These are phyloP conservation scores for Pseudonaja textilis DNA, from an alignment of 2,113 vertebrate genomes.

Conservation along the genomic window DNA sequence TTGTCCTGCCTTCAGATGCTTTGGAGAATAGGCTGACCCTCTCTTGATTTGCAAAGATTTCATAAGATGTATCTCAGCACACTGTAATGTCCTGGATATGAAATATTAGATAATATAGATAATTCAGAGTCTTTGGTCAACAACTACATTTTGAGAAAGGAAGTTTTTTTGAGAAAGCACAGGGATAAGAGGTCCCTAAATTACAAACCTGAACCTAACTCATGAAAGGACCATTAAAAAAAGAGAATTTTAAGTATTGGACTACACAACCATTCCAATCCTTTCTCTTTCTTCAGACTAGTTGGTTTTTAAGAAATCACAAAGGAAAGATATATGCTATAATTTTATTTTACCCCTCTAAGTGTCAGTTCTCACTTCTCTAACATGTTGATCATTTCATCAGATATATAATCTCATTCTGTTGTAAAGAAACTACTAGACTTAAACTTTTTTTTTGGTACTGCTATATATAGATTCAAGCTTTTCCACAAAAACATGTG, in stretches of 20 bases:
- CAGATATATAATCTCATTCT: neutral
- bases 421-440: neutral
- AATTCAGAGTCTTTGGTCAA: neutral
- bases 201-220: neutral
- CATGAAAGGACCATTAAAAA: neutral
- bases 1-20: too few relatives aligned
- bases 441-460: neutral
- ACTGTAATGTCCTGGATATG: neutral
- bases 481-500: neutral
- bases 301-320: neutral
- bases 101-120: neutral
- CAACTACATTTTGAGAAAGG: neutral
- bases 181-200: neutral
- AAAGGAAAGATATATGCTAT: neutral
- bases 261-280: neutral
- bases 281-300: too few relatives aligned
- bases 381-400: neutral
- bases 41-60: neutral
- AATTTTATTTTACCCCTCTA: neutral
- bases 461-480: neutral
- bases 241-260: neutral
- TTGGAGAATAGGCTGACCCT: too few relatives aligned
- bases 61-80: neutral
- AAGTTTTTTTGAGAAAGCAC: neutral
- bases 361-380: neutral